Base-by-base conservation (phyloP, 2,888 invertebrate genomes). In the Bembecia ichneumoniformis region DNA sequence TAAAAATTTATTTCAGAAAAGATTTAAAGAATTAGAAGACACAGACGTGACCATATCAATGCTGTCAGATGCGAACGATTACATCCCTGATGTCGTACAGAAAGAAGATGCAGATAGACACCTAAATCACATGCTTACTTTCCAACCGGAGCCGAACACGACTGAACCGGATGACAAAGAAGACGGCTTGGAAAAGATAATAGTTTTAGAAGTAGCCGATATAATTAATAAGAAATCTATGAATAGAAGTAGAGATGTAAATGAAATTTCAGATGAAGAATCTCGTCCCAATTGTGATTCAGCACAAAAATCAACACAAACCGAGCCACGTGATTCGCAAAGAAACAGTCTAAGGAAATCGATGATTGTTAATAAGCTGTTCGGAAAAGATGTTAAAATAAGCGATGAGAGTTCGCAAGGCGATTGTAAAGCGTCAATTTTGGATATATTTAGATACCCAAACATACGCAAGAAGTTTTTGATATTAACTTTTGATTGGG, bases 381-480 rank as follows among this genome's bases (percentile, higher is more conserved):
- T 84, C 40, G 63, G 64, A 34, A 64, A 71, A 34, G 67, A 48
- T 9, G 73, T 75, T 43, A 75, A 77, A 47, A 47, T 64, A 0
- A 82, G 74, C 43, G 82, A 84, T 52, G 72, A 82, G 56, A 82
- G 81, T 55, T 83, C 83, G 0, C 82, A 83, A 63, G 81, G 78
- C 40, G 82, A 86, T 56, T 81, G 82, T 28, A 87, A 89, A 54
- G 90, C 90, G 0, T 89, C 90, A n/a, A 88, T 89, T 0, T 67
- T 91, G 63, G 91, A 92, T 64, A 76, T 91, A 44, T 89, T 91
- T 52, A 81, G 88, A 59, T 90, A 91, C 66, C 91, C 91, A 0
- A 91, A 91, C 68, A 89, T 91, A 55, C 80, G 91, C 46, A 91
- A 89, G 62, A 92, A 91, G 63, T 91, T 91, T 57, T 82, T 91